A percentile compares a stretch with the other conserved stretches of the same genome.
phyloP scores from a whole-genome alignment of 2,113 vertebrate genomes.

The Stercorarius parasiticus region DNA sequence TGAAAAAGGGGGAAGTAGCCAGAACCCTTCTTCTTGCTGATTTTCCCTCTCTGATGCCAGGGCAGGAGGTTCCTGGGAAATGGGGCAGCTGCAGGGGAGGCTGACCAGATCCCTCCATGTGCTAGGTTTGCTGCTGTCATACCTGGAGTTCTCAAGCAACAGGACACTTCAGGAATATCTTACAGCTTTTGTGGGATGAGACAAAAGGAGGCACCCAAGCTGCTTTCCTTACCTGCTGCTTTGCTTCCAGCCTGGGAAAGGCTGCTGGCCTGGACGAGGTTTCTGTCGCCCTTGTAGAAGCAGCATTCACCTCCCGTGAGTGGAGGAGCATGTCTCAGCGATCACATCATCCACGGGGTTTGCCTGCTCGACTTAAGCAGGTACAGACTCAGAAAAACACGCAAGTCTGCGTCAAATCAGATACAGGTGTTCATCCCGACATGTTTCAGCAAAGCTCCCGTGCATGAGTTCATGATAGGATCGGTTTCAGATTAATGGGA shows the following conservation, averaged over 20 bases:
- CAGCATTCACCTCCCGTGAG: neutral
- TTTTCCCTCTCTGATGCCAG: neutral
- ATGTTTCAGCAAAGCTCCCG: rapidly evolving
- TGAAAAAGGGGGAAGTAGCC: neutral
- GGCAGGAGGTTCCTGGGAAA: neutral
- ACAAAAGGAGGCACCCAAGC: neutral
- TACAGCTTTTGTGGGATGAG: neutral
- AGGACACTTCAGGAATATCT: neutral
- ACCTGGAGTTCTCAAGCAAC: neutral
- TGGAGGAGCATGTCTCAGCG: neutral
- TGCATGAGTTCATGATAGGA: neutral
- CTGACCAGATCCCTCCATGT: neutral
- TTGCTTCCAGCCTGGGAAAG: neutral
- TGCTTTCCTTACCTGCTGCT: neutral
- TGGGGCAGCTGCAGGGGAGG: neutral
- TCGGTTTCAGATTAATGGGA: neutral
- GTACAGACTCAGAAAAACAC: neutral
- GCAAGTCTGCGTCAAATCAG: neutral
- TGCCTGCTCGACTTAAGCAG: neutral
- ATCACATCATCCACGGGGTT: neutral
- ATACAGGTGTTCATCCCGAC: no score
- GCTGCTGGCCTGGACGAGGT: neutral
- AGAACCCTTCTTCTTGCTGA: neutral
- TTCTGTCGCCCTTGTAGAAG: neutral
- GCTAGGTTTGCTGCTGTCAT: neutral